These are phyloP conservation scores for Ailuropoda melanoleuca DNA, from an alignment of 2,113 vertebrate genomes.

Conservation along the genomic window DNA sequence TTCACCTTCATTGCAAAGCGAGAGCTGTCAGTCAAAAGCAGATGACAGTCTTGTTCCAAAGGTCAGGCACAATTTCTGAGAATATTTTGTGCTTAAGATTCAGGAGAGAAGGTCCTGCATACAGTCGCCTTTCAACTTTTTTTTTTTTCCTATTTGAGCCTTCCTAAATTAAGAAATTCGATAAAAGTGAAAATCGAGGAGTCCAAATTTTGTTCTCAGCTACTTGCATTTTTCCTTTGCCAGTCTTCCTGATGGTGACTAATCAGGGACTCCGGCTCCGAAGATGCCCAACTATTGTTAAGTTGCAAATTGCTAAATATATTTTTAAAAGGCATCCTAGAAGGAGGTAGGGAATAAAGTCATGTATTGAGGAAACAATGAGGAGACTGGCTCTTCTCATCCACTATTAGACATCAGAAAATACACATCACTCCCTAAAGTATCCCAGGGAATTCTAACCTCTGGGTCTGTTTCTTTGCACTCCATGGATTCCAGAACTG, in stretches of 20 bases:
- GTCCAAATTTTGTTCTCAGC: not conserved
- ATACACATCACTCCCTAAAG: not conserved
- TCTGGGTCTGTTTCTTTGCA: not conserved
- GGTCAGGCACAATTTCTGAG: constrained; percentile 19
- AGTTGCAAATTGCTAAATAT: not conserved
- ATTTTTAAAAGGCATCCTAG: not conserved
- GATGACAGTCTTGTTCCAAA: constrained; percentile 27
- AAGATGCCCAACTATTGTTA: not conserved
- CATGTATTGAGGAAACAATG: not conserved
- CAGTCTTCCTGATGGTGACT: not conserved
- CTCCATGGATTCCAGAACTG: not conserved
- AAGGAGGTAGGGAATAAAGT: not conserved
- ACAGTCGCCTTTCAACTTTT: not conserved
- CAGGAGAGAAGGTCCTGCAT: not conserved
- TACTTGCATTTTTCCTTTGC: not conserved
- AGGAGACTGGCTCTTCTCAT: not conserved
- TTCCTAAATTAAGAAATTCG: not conserved
- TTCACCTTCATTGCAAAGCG: constrained; percentile 7
- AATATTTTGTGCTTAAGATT: not conserved
- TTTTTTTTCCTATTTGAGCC: not conserved
- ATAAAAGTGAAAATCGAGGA: not conserved
- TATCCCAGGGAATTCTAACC: not conserved
- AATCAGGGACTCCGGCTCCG: not conserved
- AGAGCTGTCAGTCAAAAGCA: constrained; percentile 7
- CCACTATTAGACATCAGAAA: not conserved